Percentiles rank a stretch among this genome's conserved stretches.
phyloP scores from a whole-genome alignment of 37 sponge, comb jelly and placozoan genomes.

The Oscarella lobularis region DNA sequence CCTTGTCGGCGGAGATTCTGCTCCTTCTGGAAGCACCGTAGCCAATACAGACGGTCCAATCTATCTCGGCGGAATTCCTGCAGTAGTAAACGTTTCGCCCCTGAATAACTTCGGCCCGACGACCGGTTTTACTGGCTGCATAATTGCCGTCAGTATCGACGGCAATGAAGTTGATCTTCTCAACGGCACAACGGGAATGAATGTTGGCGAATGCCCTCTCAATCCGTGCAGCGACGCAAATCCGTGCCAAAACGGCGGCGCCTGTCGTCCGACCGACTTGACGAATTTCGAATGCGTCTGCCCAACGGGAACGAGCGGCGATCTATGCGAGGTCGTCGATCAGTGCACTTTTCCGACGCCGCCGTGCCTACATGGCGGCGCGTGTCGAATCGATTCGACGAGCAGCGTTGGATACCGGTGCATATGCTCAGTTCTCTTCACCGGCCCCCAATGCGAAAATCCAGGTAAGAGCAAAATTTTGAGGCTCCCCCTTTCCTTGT shows the following conservation, averaged over 20 bases:
- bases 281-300: background rate
- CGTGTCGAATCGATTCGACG: background rate
- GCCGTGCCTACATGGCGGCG: background rate
- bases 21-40: background rate
- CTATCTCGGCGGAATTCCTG: background rate
- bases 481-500: too few species aligned
- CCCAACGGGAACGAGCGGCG: background rate
- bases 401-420: background rate
- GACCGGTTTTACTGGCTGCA: background rate
- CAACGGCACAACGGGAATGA: background rate
- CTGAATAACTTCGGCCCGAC: background rate
- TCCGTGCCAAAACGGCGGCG: background rate
- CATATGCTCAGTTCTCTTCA: background rate
- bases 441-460: background rate
- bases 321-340: background rate
- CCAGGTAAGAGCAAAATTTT: too few species aligned
- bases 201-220: background rate
- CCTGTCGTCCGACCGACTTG: background rate
- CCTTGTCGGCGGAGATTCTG: background rate
- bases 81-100: background rate
- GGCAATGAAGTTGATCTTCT: background rate
- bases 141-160: background rate
- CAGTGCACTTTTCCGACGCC: background rate
- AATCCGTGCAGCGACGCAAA: background rate
- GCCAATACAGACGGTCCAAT: background rate